Evolutionary conservation across 2,113 vertebrate species (phyloP).

Genomic region (Neolamprologus modestus): DNA sequence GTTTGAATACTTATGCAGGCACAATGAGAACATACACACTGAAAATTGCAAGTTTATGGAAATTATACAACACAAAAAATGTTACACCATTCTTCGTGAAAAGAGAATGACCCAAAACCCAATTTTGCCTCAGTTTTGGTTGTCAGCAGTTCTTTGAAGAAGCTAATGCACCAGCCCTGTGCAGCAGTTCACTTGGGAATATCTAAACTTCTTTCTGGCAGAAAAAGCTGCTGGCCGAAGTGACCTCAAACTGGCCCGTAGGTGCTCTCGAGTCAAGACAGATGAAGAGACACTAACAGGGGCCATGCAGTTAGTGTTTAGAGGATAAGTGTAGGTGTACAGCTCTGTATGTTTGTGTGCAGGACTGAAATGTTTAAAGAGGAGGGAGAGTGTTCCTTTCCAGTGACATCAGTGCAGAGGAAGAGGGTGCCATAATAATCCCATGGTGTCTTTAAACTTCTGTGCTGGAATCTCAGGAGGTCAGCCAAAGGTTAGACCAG

Average conservation of each 20-base stretch:
- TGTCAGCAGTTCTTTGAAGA: background rate
- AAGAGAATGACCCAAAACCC: background rate
- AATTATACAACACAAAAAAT: background rate
- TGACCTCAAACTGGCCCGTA: background rate
- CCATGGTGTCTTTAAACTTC: background rate
- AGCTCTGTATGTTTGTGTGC: background rate
- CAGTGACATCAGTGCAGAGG: constrained; percentile 19
- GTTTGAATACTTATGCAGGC: background rate
- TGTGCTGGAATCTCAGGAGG: background rate
- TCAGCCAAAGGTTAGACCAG: constrained; percentile 39
- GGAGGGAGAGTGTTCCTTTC: constrained; percentile 7
- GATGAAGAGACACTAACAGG: background rate
- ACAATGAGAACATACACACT: rapidly evolving
- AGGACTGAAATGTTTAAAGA: constrained; percentile 20
- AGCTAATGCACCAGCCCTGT: background rate
- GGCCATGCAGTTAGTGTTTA: background rate
- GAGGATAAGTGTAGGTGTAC: background rate
- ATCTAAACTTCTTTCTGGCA: background rate
- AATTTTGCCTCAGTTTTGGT: background rate
- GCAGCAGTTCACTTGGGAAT: background rate
- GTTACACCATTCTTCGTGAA: background rate
- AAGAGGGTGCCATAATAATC: background rate
- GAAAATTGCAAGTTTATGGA: background rate
- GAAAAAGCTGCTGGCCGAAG: background rate
- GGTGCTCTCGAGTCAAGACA: background rate